Conservation (phyloP, 2,797 vertebrate species). For the Protonibea diacanthus region DNA sequence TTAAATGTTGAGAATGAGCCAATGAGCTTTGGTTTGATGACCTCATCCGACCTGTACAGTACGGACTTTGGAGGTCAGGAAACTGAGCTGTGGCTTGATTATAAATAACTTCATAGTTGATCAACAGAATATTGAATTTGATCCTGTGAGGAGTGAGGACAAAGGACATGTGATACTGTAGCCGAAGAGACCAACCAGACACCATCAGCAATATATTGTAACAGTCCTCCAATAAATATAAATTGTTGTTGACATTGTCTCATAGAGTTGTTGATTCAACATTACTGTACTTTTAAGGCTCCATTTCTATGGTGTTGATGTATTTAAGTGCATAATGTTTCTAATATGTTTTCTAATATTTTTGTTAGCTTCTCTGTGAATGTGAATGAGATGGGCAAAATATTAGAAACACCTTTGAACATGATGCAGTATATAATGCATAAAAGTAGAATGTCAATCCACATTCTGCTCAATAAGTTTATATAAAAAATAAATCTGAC, state of each 20-base stretch:
- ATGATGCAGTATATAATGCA: not conserved
- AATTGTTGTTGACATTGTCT: not conserved
- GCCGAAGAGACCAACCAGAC: constrained; percentile 7
- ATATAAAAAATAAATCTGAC: constrained; percentile 4
- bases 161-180: constrained; percentile 9
- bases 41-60: constrained; percentile 12
- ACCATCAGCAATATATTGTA: not conserved
- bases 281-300: not conserved
- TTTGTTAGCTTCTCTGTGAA: not conserved
- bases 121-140: constrained; percentile 28
- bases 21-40: not conserved
- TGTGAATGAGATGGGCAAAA: not conserved
- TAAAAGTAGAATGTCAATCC: not conserved
- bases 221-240: constrained; percentile 13
- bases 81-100: constrained; percentile 30
- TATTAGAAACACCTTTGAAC: not conserved
- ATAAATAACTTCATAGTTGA: constrained; percentile 23
- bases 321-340: not conserved
- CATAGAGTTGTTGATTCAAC: not conserved
- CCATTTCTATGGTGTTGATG: not conserved
- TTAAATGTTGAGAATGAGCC: constrained; percentile 8
- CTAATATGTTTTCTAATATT: not conserved
- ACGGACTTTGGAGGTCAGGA: constrained; percentile 13
- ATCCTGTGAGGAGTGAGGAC: constrained; percentile 22
- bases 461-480: not conserved